These are phyloP conservation scores for Balearica regulorum DNA, from an alignment of 2,797 vertebrate species.

Conservation along the genomic window DNA sequence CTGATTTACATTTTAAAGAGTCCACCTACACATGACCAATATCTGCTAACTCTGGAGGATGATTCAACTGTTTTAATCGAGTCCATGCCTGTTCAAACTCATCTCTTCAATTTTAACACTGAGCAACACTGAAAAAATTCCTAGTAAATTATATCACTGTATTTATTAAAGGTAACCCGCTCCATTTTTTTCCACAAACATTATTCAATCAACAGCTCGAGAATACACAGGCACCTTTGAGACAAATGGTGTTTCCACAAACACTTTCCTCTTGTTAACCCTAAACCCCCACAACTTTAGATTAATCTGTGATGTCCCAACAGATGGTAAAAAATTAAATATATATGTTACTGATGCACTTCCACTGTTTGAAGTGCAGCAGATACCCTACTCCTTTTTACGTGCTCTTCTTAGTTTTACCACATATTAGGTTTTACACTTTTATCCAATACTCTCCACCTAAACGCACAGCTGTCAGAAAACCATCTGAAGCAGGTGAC, in stretches of 20 bases:
- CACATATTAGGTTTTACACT: neutral
- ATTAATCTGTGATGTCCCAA: neutral
- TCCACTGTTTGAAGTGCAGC: neutral
- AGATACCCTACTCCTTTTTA: neutral
- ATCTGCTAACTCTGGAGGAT: slow-evolving; percentile 36
- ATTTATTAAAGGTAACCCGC: neutral
- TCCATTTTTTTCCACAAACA: neutral
- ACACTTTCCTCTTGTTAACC: neutral
- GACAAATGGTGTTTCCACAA: neutral
- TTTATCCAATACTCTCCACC: neutral
- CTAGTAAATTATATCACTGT: neutral
- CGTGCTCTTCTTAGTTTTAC: neutral
- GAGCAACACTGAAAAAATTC: neutral
- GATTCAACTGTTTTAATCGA: slow-evolving; percentile 36
- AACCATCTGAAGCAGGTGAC: neutral
- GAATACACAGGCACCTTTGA: neutral
- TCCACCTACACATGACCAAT: slow-evolving; percentile 57
- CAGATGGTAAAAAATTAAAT: neutral
- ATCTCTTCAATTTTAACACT: neutral
- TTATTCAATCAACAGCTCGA: neutral
- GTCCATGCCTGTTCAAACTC: slow-evolving; percentile 20
- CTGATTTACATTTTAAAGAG: slow-evolving; percentile 54
- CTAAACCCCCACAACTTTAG: neutral
- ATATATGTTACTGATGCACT: neutral
- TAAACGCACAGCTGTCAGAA: neutral